A percentile compares a stretch with the other conserved stretches of the same genome.
These are phyloP conservation scores for Tapirus indicus DNA, from an alignment of 2,797 vertebrate genomes.

Conservation along the genomic window DNA sequence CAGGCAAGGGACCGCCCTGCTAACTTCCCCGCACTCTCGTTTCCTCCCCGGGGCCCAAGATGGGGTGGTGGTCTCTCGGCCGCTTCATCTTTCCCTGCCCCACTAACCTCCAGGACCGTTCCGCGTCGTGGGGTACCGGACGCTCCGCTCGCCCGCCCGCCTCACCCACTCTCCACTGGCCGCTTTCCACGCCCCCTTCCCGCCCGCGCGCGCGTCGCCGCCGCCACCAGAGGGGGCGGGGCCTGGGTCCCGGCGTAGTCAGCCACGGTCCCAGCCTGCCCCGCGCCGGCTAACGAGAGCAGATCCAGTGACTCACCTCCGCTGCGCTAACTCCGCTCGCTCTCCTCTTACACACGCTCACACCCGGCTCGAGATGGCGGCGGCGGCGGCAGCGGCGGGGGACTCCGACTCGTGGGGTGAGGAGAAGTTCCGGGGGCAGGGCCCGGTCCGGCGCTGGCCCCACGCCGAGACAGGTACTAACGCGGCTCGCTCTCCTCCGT, in stretches of 20 bases:
- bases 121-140: rapidly evolving
- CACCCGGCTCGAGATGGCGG: conserved; percentile 82
- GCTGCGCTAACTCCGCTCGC: conserved; percentile 47
- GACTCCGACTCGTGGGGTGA: conserved; percentile 94
- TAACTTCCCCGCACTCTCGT: not conserved
- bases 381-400: conserved; percentile 88
- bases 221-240: conserved; percentile 44
- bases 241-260: conserved; percentile 19
- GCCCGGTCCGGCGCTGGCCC: not conserved
- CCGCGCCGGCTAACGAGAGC: conserved; percentile 72
- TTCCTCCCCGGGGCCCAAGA: not conserved
- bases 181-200: not conserved
- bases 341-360: conserved; percentile 59
- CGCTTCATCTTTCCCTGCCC: not conserved
- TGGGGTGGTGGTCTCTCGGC: rapidly evolving
- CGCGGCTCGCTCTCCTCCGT: conserved; percentile 76
- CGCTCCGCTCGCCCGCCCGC: not conserved
- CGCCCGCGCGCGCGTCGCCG: not conserved
- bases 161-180: rapidly evolving
- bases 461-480: not conserved
- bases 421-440: conserved; percentile 84
- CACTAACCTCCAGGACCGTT: not conserved
- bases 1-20: not conserved
- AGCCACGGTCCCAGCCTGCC: conserved; percentile 82
- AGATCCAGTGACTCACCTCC: conserved; percentile 75